These are phyloP conservation scores for Pachyseris speciosa DNA, from an alignment of 64 coral and sea anemone genomes.

Conservation along the genomic window DNA sequence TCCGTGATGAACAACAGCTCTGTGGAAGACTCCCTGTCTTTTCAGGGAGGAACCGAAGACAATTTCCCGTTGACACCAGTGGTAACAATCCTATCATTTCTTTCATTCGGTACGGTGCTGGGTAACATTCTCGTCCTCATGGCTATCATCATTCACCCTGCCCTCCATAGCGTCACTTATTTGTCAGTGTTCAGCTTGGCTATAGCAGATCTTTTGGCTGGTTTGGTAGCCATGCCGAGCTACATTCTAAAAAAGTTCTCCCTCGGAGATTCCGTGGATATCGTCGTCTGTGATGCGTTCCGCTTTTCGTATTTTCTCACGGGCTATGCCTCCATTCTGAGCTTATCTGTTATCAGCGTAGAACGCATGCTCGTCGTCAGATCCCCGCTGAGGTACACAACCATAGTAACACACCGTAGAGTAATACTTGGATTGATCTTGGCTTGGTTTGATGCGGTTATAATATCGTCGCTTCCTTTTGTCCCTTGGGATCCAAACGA, in stretches of 20 bases:
- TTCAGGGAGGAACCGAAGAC: not conserved
- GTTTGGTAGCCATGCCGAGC: slow-evolving; percentile 78
- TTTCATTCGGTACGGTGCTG: slow-evolving; percentile 49
- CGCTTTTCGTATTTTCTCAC: slow-evolving; percentile 94
- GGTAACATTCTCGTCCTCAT: slow-evolving; percentile 66
- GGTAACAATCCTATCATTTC: slow-evolving; percentile 41
- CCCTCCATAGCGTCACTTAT: slow-evolving; percentile 78
- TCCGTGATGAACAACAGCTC: not conserved
- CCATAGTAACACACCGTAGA: slow-evolving; percentile 55
- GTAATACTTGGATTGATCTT: slow-evolving; percentile 59
- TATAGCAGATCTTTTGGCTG: slow-evolving; percentile 80
- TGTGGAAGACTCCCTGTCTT: too few species aligned
- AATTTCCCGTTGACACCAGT: slow-evolving; percentile 24
- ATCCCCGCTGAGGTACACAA: slow-evolving; percentile 71
- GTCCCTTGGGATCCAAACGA: slow-evolving; percentile 54
- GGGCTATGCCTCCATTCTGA: slow-evolving; percentile 87
- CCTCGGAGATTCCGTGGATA: not conserved
- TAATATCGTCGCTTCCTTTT: slow-evolving; percentile 81
- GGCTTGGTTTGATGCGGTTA: slow-evolving; percentile 70
- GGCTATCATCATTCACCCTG: slow-evolving; percentile 72
- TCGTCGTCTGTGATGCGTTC: slow-evolving; percentile 71
- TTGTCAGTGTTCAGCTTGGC: slow-evolving; percentile 80
- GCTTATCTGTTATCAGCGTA: slow-evolving; percentile 85
- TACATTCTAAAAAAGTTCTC: slow-evolving; percentile 82
- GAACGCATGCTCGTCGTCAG: slow-evolving; percentile 84